phyloP scores from a whole-genome alignment of 2,113 vertebrate species.

The Scalopus aquaticus region DNA sequence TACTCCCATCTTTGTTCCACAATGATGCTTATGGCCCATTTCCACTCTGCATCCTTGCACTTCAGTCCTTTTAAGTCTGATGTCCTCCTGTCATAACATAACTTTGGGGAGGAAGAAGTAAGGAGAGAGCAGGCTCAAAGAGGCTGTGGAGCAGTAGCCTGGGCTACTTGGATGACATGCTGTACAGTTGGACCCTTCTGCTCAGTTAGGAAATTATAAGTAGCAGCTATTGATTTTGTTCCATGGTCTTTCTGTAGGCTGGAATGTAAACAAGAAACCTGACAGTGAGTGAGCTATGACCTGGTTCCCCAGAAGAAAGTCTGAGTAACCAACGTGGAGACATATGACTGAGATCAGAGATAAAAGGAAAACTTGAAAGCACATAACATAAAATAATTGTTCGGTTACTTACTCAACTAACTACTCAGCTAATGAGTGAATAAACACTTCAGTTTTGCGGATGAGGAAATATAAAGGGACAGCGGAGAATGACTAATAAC shows the following conservation, averaged over 20 bases:
- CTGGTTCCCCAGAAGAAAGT: neutral
- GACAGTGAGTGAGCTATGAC: neutral
- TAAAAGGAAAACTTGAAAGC: neutral
- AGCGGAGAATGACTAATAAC: neutral
- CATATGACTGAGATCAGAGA: neutral
- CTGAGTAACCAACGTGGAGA: neutral
- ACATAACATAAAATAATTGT: neutral
- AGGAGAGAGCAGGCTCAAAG: neutral
- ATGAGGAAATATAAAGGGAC: neutral
- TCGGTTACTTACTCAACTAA: neutral
- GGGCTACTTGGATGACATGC: neutral
- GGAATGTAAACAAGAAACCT: neutral
- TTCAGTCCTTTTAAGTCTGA: neutral
- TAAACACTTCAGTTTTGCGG: neutral
- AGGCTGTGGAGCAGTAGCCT: neutral
- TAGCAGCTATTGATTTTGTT: neutral
- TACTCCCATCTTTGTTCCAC: neutral
- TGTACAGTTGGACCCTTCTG: neutral
- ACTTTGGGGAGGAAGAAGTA: neutral
- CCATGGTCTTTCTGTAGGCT: neutral
- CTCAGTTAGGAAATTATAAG: neutral
- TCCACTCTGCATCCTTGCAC: too few species aligned
- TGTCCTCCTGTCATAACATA: too few species aligned
- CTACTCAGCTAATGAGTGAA: neutral
- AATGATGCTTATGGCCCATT: neutral